Conservation (phyloP, 2,113 vertebrate species). For the Condylura cristata region DNA sequence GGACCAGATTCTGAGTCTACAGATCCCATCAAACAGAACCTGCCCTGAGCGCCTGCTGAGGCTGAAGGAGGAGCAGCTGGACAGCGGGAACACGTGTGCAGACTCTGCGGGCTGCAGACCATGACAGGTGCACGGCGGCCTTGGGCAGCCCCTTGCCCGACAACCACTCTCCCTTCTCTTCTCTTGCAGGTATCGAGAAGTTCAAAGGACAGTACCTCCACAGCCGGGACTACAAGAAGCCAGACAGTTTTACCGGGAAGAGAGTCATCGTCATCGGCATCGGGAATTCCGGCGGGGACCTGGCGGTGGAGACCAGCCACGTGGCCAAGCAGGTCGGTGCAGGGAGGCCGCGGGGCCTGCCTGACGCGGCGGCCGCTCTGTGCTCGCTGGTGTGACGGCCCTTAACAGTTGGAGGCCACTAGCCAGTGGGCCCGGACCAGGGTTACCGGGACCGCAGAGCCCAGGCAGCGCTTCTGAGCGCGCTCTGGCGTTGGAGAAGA, state of each 20-base stretch:
- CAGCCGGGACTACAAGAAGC: conserved; percentile 92
- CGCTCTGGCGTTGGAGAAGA: not conserved
- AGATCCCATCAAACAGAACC: not conserved
- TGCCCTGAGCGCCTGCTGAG: not conserved
- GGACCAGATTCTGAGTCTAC: not conserved
- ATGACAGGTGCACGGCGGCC: too few relatives aligned
- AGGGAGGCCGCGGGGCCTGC: too few relatives aligned
- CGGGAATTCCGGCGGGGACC: conserved; percentile 94
- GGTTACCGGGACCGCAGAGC: not conserved
- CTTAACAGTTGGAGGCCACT: too few relatives aligned
- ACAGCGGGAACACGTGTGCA: not conserved
- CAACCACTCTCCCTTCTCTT: conserved; percentile 36
- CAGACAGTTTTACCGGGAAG: conserved; percentile 86
- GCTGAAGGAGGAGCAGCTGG: not conserved
- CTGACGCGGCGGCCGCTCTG: too few relatives aligned
- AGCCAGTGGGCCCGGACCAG: not conserved
- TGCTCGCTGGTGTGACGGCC: too few relatives aligned
- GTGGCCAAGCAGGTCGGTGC: conserved; percentile 92
- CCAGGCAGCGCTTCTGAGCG: too few relatives aligned
- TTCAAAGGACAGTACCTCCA: conserved; percentile 91
- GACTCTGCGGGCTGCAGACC: too few relatives aligned
- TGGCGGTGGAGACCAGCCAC: conserved; percentile 94
- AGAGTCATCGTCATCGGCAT: conserved; percentile 92
- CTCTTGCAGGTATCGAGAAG: conserved; percentile 87
- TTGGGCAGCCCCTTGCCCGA: too few relatives aligned